Percentiles rank a stretch among this genome's conserved stretches.
Conservation (phyloP, 1,140 invertebrate species). For the Bactericera cockerelli region DNA sequence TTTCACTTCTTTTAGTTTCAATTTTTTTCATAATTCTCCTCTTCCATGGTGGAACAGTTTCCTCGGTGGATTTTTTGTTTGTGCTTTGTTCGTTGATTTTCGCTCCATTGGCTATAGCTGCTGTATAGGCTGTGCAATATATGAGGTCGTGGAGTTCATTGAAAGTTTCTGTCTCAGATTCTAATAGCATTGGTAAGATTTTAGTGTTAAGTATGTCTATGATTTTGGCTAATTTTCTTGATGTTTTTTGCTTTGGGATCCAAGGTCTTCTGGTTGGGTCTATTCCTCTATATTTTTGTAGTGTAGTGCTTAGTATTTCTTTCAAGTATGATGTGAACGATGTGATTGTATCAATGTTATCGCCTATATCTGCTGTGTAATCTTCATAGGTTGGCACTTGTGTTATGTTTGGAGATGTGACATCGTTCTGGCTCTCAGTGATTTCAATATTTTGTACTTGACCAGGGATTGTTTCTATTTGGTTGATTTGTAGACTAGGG, state of each 20-base stretch:
- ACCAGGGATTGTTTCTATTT: no score
- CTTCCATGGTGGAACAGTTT: neutral
- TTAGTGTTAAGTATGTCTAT: neutral
- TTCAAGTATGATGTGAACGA: no score
- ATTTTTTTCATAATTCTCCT: neutral
- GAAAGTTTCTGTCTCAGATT: neutral
- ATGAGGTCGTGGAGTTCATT: neutral
- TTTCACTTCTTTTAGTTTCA: neutral
- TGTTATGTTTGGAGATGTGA: no score
- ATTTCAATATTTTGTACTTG: no score
- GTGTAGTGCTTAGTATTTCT: no score
- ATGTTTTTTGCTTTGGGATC: neutral
- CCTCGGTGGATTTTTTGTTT: neutral
- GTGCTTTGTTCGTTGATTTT: neutral
- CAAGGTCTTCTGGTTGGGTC: neutral
- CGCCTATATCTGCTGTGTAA: no score
- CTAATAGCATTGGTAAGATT: neutral
- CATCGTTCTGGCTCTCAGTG: no score
- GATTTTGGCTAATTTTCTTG: neutral
- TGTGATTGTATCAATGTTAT: no score
- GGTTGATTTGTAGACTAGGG: no score
- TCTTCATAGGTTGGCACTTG: no score
- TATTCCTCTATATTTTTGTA: neutral
- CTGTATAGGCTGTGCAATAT: neutral
- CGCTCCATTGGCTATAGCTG: neutral